A percentile compares a stretch with the other conserved stretches of the same genome.
Evolutionary conservation across 1,140 invertebrate genomes (phyloP).

Genomic region (Zophobas morio): DNA sequence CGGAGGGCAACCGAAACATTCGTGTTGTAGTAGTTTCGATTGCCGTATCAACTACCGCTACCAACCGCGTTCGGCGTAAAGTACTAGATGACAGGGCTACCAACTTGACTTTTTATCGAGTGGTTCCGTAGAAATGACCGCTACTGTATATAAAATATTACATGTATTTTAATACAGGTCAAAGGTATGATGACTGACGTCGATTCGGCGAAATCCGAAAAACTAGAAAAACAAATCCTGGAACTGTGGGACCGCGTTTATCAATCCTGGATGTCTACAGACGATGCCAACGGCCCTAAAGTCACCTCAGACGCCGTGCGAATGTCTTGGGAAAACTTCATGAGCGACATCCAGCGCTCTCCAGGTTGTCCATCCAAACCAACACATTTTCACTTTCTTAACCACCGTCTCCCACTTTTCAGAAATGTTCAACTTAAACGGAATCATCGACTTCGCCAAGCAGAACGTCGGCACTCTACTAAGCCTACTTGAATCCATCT

Average conservation of each 20-base stretch:
- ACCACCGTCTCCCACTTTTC: slow-evolving; percentile 54
- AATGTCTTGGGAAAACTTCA: slow-evolving; percentile 80
- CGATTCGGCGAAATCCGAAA: slow-evolving; percentile 84
- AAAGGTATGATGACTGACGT: slow-evolving; percentile 85
- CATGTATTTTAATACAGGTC: slow-evolving; percentile 69
- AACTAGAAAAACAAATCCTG: slow-evolving; percentile 91
- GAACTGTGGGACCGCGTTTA: slow-evolving; percentile 95
- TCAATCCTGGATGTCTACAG: slow-evolving; percentile 88
- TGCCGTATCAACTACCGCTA: too few species aligned
- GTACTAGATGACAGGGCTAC: too few species aligned
- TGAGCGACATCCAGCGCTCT: slow-evolving; percentile 81
- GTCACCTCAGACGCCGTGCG: slow-evolving; percentile 78
- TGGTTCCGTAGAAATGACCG: too few species aligned
- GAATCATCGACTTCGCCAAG: slow-evolving; percentile 86
- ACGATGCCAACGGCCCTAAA: slow-evolving; percentile 75
- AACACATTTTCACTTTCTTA: too few species aligned
- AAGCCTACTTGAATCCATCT: slow-evolving; percentile 93
- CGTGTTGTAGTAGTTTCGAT: too few species aligned
- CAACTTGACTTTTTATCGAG: too few species aligned
- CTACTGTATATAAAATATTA: too few species aligned
- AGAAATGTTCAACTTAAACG: slow-evolving; percentile 83
- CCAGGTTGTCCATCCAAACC: slow-evolving; percentile 69
- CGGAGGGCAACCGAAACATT: too few species aligned
- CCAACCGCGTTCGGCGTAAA: too few species aligned
- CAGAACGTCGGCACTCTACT: slow-evolving; percentile 94